Conservation (phyloP, 2,113 vertebrate species). For the Poecile atricapillus region DNA sequence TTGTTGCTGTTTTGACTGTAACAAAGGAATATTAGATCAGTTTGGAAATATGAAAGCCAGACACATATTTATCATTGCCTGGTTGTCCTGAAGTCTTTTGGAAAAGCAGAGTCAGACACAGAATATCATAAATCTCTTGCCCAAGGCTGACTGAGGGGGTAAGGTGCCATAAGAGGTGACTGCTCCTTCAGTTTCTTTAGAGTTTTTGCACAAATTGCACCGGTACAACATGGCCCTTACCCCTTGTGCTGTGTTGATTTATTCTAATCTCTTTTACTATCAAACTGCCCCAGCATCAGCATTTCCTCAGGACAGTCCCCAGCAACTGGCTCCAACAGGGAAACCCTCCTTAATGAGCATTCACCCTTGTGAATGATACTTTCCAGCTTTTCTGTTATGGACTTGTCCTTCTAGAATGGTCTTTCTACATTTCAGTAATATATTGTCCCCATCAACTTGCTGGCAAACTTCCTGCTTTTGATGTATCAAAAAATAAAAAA, state of each 20-base stretch:
- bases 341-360: not conserved
- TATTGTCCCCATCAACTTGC: not conserved
- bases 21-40: not conserved
- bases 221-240: too few species aligned
- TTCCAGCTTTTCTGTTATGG: not conserved
- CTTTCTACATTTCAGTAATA: not conserved
- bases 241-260: not conserved
- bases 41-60: not conserved
- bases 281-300: not conserved
- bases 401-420: not conserved
- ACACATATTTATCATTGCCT: not conserved
- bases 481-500: not conserved
- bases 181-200: not conserved
- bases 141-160: not conserved
- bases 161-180: not conserved
- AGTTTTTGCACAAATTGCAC: not conserved
- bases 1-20: not conserved
- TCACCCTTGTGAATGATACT: not conserved
- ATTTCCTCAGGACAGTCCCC: not conserved
- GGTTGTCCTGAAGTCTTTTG: not conserved
- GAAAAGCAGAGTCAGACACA: not conserved
- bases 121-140: not conserved
- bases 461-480: slow-evolving; percentile 15
- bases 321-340: not conserved
- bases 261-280: not conserved